These are phyloP conservation scores for Ectemnius cavifrons DNA, from an alignment of 2,888 invertebrate genomes.

Conservation along the genomic window DNA sequence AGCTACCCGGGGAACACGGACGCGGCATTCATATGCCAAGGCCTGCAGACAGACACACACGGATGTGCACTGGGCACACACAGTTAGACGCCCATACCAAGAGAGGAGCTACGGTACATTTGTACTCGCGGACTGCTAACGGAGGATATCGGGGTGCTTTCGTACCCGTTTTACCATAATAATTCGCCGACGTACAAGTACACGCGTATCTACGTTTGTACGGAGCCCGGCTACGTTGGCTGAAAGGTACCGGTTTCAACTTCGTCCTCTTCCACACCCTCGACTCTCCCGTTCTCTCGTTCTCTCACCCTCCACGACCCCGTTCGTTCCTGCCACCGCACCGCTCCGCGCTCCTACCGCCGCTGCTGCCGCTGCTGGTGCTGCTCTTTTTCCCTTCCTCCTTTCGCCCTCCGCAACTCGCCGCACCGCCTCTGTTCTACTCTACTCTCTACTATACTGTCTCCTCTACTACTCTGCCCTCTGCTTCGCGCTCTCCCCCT, in stretches of 20 bases:
- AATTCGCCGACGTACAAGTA: slow-evolving; percentile 60
- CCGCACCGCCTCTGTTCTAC: slow-evolving; percentile 38
- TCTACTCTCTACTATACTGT: slow-evolving; percentile 15
- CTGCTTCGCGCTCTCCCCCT: slow-evolving; percentile 44
- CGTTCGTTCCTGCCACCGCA: slow-evolving; percentile 4
- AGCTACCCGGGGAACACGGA: slow-evolving; percentile 37
- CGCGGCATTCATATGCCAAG: slow-evolving; percentile 17
- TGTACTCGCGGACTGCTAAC: slow-evolving; percentile 39
- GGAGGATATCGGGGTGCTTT: slow-evolving; percentile 63
- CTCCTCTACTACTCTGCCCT: slow-evolving; percentile 27
- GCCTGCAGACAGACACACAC: slow-evolving; percentile 4
- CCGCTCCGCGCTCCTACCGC: slow-evolving; percentile 2
- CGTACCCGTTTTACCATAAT: slow-evolving; percentile 64
- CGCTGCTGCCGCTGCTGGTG: neutral
- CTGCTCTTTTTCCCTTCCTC: neutral
- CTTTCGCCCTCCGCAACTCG: slow-evolving; percentile 13
- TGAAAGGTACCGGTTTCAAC: slow-evolving; percentile 63
- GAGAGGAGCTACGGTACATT: slow-evolving; percentile 27
- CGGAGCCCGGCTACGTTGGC: slow-evolving; percentile 55
- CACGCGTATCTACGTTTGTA: slow-evolving; percentile 56
- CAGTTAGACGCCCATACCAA: neutral
- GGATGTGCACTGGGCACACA: neutral
- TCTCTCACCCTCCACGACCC: slow-evolving; percentile 9
- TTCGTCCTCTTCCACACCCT: slow-evolving; percentile 41
- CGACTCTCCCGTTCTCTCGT: slow-evolving; percentile 3